Base-by-base conservation (phyloP, 2,113 vertebrate genomes). In the Oreotrochilus melanogaster region DNA sequence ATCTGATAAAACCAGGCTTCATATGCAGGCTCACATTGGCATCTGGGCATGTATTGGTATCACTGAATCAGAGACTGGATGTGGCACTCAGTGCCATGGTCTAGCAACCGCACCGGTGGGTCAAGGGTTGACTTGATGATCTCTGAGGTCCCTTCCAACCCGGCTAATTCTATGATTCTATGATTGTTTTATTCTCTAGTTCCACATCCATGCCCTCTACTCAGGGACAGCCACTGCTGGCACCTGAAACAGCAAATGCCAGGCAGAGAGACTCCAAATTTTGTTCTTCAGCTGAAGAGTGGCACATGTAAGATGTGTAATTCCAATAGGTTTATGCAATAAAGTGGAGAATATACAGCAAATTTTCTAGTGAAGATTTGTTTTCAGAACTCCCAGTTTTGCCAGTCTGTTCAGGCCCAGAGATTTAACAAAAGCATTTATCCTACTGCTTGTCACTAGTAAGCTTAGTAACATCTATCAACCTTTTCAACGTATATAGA, bases 181-280 rank as follows among this genome's bases (percentile, higher is more conserved):
- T n/a, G n/a, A n/a, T 27, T 33, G 21, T 80, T 21, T 39, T 18
- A 18, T 27, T 15, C 33, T 56, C 5, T 18, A 54, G 47, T 57
- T 42, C 25, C 22, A 22, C 5, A 2, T 28, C 0, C 2, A 15
- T 19, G 23, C 9, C 54, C 35, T 18, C 31, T 18, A n/a, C 58
- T 50, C 75, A 51, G 70, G 47, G 35, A 31, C 35, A 61, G 45
- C 42, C 3, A 1, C 62, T 22, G 14, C 18, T 9, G 47, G 28
- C 27, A 12, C 17, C 56, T 58, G 30, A n/a, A 11, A 42, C 31
- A 57, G 54, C 30, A 53, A 54, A 37, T 37, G n/a, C 31, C 24
- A 24, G 7, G 4, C 4, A 39, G 25, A 15, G 18, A 51, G 10
- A 57, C 53, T n/a, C 58, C n/a, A 45, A 51, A 47, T 66, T 22